Percentiles rank a stretch among this genome's conserved stretches.
These are phyloP conservation scores for Benitochromis conjunctus DNA, from an alignment of 2,113 vertebrate genomes.

Conservation along the genomic window DNA sequence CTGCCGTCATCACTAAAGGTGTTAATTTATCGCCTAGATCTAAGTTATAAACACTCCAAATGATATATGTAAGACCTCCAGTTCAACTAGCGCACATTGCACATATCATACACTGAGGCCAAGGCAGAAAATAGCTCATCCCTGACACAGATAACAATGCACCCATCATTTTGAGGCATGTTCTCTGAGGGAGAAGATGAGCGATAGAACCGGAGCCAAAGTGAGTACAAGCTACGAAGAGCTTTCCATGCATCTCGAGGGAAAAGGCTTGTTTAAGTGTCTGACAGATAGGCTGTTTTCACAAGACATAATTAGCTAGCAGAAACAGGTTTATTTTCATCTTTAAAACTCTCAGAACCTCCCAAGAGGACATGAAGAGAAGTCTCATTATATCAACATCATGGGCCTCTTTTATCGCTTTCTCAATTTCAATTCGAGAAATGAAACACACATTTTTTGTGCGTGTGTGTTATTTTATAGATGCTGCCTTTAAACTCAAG, in stretches of 20 bases:
- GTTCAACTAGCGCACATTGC: constrained; percentile 1
- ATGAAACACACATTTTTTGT: too few relatives aligned
- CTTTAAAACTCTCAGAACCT: constrained; percentile 2
- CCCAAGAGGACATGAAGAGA: constrained; percentile 3
- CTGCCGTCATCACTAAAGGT: constrained; percentile 14
- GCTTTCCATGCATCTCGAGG: constrained; percentile 22
- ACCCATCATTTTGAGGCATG: constrained; percentile 12
- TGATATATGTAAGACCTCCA: constrained; percentile 8
- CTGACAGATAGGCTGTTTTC: constrained; percentile 17
- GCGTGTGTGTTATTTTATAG: not conserved
- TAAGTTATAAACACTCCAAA: constrained; percentile 29
- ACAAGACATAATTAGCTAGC: constrained; percentile 15
- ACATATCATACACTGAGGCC: not conserved
- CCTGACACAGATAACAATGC: constrained; percentile 28
- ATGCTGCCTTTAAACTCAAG: not conserved
- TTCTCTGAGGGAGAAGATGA: constrained; percentile 2
- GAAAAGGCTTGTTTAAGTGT: not conserved
- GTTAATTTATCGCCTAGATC: constrained; percentile 41
- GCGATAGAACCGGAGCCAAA: not conserved
- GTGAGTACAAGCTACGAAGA: not conserved
- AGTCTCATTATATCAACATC: constrained; percentile 19
- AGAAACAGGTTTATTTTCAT: constrained; percentile 3
- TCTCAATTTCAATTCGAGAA: not conserved
- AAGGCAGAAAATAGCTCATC: constrained; percentile 26
- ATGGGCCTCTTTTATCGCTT: not conserved